phyloP scores from a whole-genome alignment of 2,888 invertebrate genomes.

The Cryptocheilus praepositus region DNA sequence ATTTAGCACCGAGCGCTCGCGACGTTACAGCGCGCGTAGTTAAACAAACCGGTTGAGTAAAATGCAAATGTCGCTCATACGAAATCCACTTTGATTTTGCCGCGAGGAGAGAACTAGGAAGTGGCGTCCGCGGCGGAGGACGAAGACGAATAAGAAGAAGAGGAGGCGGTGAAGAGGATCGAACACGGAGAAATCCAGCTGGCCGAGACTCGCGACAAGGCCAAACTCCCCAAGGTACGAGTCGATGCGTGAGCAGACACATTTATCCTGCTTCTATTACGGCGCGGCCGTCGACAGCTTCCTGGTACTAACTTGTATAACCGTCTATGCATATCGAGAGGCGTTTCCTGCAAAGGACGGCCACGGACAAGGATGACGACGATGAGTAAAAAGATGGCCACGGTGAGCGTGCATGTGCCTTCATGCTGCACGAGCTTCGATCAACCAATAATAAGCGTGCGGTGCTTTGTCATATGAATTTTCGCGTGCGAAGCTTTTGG shows the following conservation, averaged over 20 bases:
- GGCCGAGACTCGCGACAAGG: slow-evolving; percentile 30
- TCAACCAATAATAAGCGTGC: too few relatives aligned
- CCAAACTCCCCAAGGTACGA: slow-evolving; percentile 26
- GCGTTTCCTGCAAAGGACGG: slow-evolving; percentile 15
- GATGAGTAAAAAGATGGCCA: slow-evolving; percentile 2
- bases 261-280: slow-evolving; percentile 35
- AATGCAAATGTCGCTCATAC: too few relatives aligned
- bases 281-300: slow-evolving; percentile 34
- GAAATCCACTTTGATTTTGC: too few relatives aligned
- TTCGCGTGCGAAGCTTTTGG: too few relatives aligned
- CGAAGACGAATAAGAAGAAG: slow-evolving; percentile 7
- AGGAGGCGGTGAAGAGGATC: background rate
- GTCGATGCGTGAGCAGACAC: slow-evolving; percentile 26
- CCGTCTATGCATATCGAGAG: slow-evolving; percentile 39
- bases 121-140: background rate
- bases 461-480: too few relatives aligned
- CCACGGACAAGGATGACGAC: slow-evolving; percentile 32
- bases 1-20: too few relatives aligned
- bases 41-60: too few relatives aligned
- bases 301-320: slow-evolving; percentile 29
- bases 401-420: background rate
- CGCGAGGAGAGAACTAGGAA: too few relatives aligned
- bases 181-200: slow-evolving; percentile 7
- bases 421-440: slow-evolving; percentile 7
- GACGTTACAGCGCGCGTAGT: too few relatives aligned